phyloP scores from a whole-genome alignment of 1,140 invertebrate species.

The Caerostris extrusa region DNA sequence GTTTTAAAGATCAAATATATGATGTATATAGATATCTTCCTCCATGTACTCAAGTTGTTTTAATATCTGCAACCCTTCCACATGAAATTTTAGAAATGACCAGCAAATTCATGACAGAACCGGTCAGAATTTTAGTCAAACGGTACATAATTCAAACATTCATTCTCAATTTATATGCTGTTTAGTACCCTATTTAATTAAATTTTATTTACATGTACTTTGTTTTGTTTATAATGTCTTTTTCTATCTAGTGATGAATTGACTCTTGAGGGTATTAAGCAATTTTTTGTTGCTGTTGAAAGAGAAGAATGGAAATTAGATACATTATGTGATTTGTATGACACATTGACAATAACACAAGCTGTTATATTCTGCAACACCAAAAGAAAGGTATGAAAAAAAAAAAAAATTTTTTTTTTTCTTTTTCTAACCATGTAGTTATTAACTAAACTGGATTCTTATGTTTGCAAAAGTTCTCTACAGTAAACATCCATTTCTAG shows the following conservation, averaged over 20 bases:
- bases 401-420: too few relatives aligned
- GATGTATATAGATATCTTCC: slow-evolving; percentile 99
- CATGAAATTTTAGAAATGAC: slow-evolving; percentile 99
- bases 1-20: slow-evolving; percentile 99
- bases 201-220: background rate
- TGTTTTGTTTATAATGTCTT: background rate
- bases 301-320: slow-evolving; percentile 99
- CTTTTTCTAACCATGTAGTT: too few relatives aligned
- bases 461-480: too few relatives aligned
- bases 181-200: background rate
- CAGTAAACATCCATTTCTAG: too few relatives aligned
- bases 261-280: slow-evolving; percentile 99
- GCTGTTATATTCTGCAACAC: slow-evolving; percentile 99
- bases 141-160: slow-evolving; percentile 85
- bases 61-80: slow-evolving; percentile 98
- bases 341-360: slow-evolving; percentile 99
- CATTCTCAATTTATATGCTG: background rate
- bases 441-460: too few relatives aligned
- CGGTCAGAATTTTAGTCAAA: slow-evolving; percentile 99
- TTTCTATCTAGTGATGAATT: slow-evolving; percentile 93
- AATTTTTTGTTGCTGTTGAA: slow-evolving; percentile 99
- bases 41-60: slow-evolving; percentile 97
- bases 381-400: slow-evolving; percentile 91
- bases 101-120: slow-evolving; percentile 99
- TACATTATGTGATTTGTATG: slow-evolving; percentile 98